Evolutionary conservation across 1,140 invertebrate species (phyloP).

Genomic region (Portunus trituberculatus): DNA sequence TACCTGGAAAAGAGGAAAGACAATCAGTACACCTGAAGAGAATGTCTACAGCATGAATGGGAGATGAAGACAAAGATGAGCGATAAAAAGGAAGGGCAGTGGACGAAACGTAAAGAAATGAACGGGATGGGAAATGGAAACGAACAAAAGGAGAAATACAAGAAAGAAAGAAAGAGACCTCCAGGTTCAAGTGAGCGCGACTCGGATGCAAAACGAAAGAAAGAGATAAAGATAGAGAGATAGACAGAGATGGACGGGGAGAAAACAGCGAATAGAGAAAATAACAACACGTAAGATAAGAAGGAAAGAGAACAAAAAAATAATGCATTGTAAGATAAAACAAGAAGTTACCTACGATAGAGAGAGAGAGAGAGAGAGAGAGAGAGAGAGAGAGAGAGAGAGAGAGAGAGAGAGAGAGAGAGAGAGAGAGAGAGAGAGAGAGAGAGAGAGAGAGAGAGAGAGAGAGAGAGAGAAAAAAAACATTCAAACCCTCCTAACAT

Average conservation of each 20-base stretch:
- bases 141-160: neutral
- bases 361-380: no score
- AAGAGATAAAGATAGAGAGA: neutral
- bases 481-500: no score
- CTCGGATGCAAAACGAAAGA: neutral
- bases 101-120: neutral
- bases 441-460: no score
- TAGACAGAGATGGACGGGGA: neutral
- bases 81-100: neutral
- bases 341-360: no score
- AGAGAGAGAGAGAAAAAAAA: no score
- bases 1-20: neutral
- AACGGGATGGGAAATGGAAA: no score
- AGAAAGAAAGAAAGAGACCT: neutral
- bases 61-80: neutral
- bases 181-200: no score
- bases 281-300: neutral
- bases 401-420: no score
- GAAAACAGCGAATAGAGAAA: neutral
- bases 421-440: no score
- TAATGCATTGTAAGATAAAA: no score
- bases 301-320: neutral
- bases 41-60: neutral
- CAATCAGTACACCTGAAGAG: neutral
- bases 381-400: no score